A percentile compares a stretch with the other conserved stretches of the same genome.
These are phyloP conservation scores for Tamandua tetradactyla DNA, from an alignment of 2,797 vertebrate genomes.

Conservation along the genomic window DNA sequence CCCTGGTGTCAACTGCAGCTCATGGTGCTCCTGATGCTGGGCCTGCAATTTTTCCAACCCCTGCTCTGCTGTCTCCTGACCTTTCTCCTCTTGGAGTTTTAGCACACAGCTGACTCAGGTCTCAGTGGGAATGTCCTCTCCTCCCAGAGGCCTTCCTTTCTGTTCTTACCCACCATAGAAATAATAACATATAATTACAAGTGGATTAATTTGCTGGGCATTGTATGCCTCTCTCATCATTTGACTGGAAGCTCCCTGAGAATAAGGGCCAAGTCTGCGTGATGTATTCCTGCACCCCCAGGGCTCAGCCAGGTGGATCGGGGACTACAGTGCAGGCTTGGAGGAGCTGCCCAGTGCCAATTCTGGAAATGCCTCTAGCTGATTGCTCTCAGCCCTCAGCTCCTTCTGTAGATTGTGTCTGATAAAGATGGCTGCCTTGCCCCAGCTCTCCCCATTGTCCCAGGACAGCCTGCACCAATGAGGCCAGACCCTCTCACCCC, in stretches of 20 bases:
- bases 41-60: too few species aligned
- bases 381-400: not conserved
- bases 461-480: not conserved
- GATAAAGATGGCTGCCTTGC: not conserved
- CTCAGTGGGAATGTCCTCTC: not conserved
- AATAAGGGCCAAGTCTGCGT: not conserved
- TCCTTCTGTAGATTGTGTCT: accelerated
- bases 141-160: not conserved
- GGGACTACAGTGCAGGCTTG: too few species aligned
- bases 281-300: accelerated
- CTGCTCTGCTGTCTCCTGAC: not conserved
- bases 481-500: accelerated
- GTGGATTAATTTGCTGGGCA: too few species aligned
- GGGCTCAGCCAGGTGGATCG: too few species aligned
- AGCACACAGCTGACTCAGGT: not conserved
- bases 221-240: too few species aligned
- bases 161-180: accelerated
- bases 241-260: too few species aligned
- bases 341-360: not conserved
- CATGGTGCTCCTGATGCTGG: accelerated
- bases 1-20: not conserved
- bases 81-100: not conserved
- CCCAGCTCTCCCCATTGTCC: not conserved
- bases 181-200: accelerated
- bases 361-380: not conserved